These are phyloP conservation scores for Daubentonia madagascariensis DNA, from an alignment of 2,113 vertebrate species.

Conservation along the genomic window DNA sequence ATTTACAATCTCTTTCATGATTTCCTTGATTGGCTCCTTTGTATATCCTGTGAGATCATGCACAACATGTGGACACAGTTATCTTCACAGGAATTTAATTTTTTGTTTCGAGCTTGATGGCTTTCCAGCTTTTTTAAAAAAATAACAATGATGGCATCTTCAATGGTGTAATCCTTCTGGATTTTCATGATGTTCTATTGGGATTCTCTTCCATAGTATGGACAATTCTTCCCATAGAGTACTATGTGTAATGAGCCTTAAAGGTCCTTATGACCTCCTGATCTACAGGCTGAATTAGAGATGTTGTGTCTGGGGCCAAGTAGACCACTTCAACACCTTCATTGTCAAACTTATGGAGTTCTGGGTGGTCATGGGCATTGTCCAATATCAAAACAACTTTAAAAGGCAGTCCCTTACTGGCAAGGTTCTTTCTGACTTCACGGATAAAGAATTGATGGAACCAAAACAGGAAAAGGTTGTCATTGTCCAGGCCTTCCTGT, in stretches of 20 bases:
- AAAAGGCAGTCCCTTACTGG: background rate
- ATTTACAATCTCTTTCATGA: background rate
- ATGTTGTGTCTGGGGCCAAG: background rate
- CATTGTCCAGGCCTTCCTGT: background rate
- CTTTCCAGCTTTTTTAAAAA: background rate
- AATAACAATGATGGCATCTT: background rate
- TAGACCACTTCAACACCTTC: background rate
- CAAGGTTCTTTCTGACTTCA: background rate
- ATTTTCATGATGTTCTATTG: background rate
- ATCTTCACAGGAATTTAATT: background rate
- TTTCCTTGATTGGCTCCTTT: background rate
- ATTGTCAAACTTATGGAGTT: background rate
- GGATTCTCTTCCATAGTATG: background rate
- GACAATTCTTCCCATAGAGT: background rate
- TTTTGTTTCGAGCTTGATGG: background rate
- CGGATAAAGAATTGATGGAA: background rate
- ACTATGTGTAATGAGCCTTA: background rate
- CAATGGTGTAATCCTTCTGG: background rate
- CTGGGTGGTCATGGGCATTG: background rate
- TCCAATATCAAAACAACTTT: background rate
- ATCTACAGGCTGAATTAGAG: background rate
- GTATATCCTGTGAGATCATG: background rate
- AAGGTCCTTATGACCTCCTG: background rate
- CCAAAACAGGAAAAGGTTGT: background rate
- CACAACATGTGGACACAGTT: background rate